A percentile compares a stretch with the other conserved stretches of the same genome.
phyloP scores from a whole-genome alignment of 2,888 invertebrate species.

The Dynastes maya region DNA sequence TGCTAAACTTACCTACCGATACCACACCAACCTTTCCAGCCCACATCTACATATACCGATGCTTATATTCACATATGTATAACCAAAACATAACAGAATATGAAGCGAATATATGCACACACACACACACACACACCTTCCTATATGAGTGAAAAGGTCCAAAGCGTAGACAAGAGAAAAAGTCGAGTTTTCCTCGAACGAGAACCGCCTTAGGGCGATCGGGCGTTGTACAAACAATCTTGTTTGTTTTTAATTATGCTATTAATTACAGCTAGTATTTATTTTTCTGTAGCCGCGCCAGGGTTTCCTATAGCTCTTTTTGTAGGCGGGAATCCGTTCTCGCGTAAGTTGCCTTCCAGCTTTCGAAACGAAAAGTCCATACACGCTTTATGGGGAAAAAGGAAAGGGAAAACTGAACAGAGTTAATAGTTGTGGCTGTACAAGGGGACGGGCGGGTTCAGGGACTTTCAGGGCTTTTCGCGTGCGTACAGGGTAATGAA shows the following conservation, averaged over 20 bases:
- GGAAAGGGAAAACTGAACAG: no score
- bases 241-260: conserved; percentile 48
- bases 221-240: conserved; percentile 26
- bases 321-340: neutral
- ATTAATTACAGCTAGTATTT: conserved; percentile 46
- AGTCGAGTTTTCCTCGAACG: conserved; percentile 8
- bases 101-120: neutral
- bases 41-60: neutral
- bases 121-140: neutral
- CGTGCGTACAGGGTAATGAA: no score
- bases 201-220: conserved; percentile 29
- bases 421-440: no score
- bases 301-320: neutral
- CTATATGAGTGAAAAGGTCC: neutral
- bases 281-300: conserved; percentile 19
- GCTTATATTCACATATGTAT: neutral
- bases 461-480: no score
- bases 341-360: no score
- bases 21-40: neutral
- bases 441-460: no score
- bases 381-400: no score
- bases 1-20: neutral
- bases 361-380: no score
- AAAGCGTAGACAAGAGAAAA: conserved; percentile 8
- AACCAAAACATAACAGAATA: neutral